Percentiles rank a stretch among this genome's conserved stretches.
These are phyloP conservation scores for Phasianus colchicus DNA, from an alignment of 2,113 vertebrate genomes.

Conservation along the genomic window DNA sequence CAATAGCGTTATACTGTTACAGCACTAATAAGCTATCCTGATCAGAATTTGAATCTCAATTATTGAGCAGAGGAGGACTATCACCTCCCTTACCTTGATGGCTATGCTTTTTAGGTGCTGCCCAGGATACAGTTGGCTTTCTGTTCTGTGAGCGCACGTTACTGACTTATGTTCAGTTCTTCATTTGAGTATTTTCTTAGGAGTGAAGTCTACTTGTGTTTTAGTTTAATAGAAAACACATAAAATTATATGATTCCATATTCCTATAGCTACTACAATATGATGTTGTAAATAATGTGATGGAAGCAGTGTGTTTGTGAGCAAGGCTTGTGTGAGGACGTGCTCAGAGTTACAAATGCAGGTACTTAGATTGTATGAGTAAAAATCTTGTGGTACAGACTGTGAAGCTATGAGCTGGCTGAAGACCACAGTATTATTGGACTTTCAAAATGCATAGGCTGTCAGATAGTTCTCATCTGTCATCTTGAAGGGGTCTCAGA, in stretches of 20 bases:
- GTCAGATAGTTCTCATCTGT: background rate
- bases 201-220: background rate
- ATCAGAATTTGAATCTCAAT: too few species aligned
- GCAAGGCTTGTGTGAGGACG: background rate
- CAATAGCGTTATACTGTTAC: too few species aligned
- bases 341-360: background rate
- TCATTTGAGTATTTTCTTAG: background rate
- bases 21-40: too few species aligned
- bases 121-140: background rate
- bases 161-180: background rate
- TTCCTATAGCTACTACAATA: background rate
- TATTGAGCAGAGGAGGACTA: background rate
- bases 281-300: background rate
- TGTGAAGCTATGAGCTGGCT: background rate
- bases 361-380: background rate
- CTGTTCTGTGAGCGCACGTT: background rate
- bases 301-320: background rate
- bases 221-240: background rate
- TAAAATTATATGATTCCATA: background rate
- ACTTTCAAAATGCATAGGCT: background rate
- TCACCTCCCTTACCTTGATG: background rate
- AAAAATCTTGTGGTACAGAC: background rate
- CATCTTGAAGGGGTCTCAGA: background rate
- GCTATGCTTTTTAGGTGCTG: background rate
- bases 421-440: background rate